Evolutionary conservation across 1,140 invertebrate genomes (phyloP).

Genomic region (Leptopilina clavipes): DNA sequence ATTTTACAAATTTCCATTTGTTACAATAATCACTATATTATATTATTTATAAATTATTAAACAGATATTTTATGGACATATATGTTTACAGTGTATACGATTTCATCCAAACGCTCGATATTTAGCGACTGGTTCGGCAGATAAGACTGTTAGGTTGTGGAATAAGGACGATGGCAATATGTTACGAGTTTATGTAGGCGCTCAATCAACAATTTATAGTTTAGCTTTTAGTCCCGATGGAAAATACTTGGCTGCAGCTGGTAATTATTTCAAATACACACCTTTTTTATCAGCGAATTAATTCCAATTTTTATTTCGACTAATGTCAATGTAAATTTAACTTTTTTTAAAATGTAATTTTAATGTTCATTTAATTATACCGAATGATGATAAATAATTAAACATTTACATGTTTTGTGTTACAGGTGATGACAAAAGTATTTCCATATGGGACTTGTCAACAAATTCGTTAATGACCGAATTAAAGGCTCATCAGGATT

Average conservation of each 20-base stretch:
- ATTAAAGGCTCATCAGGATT: conserved; percentile 78
- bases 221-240: conserved; percentile 84
- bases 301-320: too few species aligned
- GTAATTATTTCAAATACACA: conserved; percentile 64
- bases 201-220: conserved; percentile 78
- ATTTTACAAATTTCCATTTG: not conserved
- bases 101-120: conserved; percentile 91
- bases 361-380: too few species aligned
- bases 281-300: conserved; percentile 29
- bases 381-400: too few species aligned
- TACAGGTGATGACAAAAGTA: conserved; percentile 79
- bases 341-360: too few species aligned
- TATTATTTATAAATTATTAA: conserved; percentile 35
- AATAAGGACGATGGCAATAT: conserved; percentile 78
- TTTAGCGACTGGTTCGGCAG: conserved; percentile 85
- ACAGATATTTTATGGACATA: too few species aligned
- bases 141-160: conserved; percentile 87
- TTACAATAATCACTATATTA: conserved; percentile 31
- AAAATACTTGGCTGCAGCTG: conserved; percentile 81
- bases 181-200: conserved; percentile 78
- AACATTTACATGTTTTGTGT: conserved; percentile 6
- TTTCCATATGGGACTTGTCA: conserved; percentile 83
- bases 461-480: conserved; percentile 78
- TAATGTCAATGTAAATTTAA: too few species aligned
- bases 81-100: conserved; percentile 78